phyloP scores from a whole-genome alignment of 2,797 vertebrate species.

The Rhinogobio ventralis region DNA sequence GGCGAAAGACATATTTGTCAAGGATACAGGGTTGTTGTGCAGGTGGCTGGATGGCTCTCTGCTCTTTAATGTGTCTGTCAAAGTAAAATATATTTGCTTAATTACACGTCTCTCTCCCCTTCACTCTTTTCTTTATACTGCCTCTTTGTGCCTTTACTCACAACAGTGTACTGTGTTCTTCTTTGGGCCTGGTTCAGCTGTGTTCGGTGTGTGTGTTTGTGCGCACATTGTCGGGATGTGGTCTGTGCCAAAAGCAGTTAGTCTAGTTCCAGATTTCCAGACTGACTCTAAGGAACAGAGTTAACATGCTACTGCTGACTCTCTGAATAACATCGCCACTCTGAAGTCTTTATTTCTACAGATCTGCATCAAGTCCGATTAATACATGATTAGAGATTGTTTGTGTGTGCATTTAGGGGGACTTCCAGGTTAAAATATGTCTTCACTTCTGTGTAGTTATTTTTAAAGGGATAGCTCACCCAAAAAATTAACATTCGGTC shows the following conservation, averaged over 20 bases:
- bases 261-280: slow-evolving; percentile 43
- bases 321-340: neutral
- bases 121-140: slow-evolving; percentile 16
- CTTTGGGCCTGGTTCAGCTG: slow-evolving; percentile 27
- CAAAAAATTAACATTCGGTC: neutral
- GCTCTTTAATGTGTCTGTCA: slow-evolving; percentile 44
- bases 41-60: slow-evolving; percentile 46
- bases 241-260: slow-evolving; percentile 40
- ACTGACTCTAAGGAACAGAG: slow-evolving; percentile 30
- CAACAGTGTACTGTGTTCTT: slow-evolving; percentile 44
- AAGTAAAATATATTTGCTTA: slow-evolving; percentile 48
- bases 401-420: neutral
- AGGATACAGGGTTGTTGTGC: slow-evolving; percentile 33
- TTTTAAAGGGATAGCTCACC: neutral
- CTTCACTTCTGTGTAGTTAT: neutral
- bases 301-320: slow-evolving; percentile 36
- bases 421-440: neutral
- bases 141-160: slow-evolving; percentile 33
- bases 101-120: slow-evolving; percentile 31
- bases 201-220: slow-evolving; percentile 35
- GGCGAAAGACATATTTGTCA: slow-evolving; percentile 13
- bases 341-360: slow-evolving; percentile 17
- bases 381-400: neutral
- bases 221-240: slow-evolving; percentile 29
- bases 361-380: slow-evolving; percentile 22